A percentile compares a stretch with the other conserved stretches of the same genome.
These are phyloP conservation scores for Pyralis farinalis DNA, from an alignment of 2,888 invertebrate species.

Conservation along the genomic window DNA sequence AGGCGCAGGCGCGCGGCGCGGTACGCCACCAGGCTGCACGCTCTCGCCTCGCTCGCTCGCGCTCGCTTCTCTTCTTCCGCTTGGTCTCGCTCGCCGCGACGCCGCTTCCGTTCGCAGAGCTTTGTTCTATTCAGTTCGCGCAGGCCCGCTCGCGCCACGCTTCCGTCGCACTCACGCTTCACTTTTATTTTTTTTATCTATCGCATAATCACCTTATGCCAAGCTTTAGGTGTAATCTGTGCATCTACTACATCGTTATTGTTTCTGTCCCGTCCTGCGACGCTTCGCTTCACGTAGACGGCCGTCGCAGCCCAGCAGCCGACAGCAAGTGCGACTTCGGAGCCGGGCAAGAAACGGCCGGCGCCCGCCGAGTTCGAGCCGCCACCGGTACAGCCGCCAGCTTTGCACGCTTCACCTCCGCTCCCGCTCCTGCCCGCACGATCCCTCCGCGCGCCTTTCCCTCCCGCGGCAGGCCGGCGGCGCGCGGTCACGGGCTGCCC, in stretches of 20 bases:
- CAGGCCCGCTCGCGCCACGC: slow-evolving; percentile 67
- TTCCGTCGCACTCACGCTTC: slow-evolving; percentile 81
- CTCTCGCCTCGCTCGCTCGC: slow-evolving; percentile 73
- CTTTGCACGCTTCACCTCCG: slow-evolving; percentile 83
- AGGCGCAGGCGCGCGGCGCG: slow-evolving; percentile 98
- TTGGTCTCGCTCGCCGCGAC: slow-evolving; percentile 75
- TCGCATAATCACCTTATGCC: slow-evolving; percentile 75
- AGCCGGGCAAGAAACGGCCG: slow-evolving; percentile 97
- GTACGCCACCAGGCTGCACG: slow-evolving; percentile 87
- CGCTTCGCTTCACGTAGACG: slow-evolving; percentile 81
- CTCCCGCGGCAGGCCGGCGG: slow-evolving; percentile 50
- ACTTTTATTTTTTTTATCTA: slow-evolving; percentile 70
- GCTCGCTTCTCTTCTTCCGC: slow-evolving; percentile 77
- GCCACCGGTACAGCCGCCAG: slow-evolving; percentile 94
- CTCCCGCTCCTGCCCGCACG: slow-evolving; percentile 42
- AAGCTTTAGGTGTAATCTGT: slow-evolving; percentile 81
- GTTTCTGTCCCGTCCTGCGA: slow-evolving; percentile 81
- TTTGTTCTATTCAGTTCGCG: slow-evolving; percentile 74
- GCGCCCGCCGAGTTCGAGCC: slow-evolving; percentile 82
- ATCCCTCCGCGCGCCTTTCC: slow-evolving; percentile 42
- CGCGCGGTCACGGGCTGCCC: slow-evolving; percentile 39
- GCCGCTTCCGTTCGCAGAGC: slow-evolving; percentile 77
- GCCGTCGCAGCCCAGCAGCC: slow-evolving; percentile 82
- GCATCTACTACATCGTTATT: slow-evolving; percentile 81
- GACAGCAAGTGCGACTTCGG: slow-evolving; percentile 84